Evolutionary conservation across 2,888 invertebrate genomes (phyloP).

Genomic region (Eristalinus aeneus): DNA sequence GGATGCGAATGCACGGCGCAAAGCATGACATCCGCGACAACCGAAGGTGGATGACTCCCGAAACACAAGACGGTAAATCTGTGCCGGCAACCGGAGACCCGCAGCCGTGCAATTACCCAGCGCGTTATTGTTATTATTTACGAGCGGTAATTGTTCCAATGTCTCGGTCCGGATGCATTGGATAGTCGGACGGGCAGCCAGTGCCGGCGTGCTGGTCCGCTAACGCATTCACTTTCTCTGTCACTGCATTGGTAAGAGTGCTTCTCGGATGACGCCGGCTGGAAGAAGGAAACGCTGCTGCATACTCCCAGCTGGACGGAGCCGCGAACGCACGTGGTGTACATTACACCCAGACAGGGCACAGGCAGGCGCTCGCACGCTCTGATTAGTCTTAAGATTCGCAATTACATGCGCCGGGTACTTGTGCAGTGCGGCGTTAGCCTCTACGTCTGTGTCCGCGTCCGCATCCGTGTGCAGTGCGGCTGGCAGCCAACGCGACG

Average conservation of each 20-base stretch:
- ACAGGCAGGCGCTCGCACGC: slow-evolving; percentile 34
- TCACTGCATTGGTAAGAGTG: slow-evolving; percentile 35
- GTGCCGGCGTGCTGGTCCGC: not conserved
- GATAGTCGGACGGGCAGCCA: slow-evolving; percentile 1
- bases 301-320: slow-evolving; percentile 19
- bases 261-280: slow-evolving; percentile 40
- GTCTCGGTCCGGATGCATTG: slow-evolving; percentile 61
- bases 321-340: slow-evolving; percentile 62
- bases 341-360: slow-evolving; percentile 40
- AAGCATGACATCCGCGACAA: slow-evolving; percentile 49
- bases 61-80: slow-evolving; percentile 26
- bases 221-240: slow-evolving; percentile 61
- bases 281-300: slow-evolving; percentile 45
- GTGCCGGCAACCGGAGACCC: not conserved
- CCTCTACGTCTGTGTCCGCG: not conserved
- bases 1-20: slow-evolving; percentile 25
- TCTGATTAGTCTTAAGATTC: slow-evolving; percentile 60
- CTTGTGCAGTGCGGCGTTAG: slow-evolving; percentile 18
- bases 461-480: slow-evolving; percentile 12
- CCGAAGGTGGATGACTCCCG: slow-evolving; percentile 57
- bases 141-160: slow-evolving; percentile 68
- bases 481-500: slow-evolving; percentile 45
- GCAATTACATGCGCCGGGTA: slow-evolving; percentile 32
- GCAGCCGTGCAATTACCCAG: slow-evolving; percentile 35
- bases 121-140: slow-evolving; percentile 61